Conservation (phyloP, 2,888 invertebrate genomes). For the Melieria omissa region DNA sequence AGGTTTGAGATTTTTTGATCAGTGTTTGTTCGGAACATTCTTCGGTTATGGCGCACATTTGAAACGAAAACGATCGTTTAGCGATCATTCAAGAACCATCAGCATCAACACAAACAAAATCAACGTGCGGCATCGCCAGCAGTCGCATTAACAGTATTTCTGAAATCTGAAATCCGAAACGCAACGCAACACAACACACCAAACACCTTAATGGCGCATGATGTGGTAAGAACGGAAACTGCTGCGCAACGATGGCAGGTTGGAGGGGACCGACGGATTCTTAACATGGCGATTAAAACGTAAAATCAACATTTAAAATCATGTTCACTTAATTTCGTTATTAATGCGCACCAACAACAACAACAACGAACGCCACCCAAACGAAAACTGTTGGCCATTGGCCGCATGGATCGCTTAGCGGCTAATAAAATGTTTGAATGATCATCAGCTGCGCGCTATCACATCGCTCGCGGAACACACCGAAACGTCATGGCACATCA, state of each 20-base stretch:
- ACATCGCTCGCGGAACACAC: constrained; percentile 54
- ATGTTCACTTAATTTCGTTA: constrained; percentile 47
- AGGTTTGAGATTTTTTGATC: no score
- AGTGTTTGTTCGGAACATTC: no score
- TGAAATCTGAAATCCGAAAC: constrained; percentile 3
- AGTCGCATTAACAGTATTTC: no score
- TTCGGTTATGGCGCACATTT: no score
- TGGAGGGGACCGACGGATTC: not conserved
- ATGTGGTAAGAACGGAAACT: not conserved
- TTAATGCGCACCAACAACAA: constrained; percentile 10
- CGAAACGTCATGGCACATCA: constrained; percentile 36
- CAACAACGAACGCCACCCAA: constrained; percentile 15
- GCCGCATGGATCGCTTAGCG: constrained; percentile 26
- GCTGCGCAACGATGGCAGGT: not conserved
- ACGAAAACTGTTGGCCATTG: no score
- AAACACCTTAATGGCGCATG: not conserved
- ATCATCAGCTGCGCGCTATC: constrained; percentile 50
- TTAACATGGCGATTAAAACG: constrained; percentile 57
- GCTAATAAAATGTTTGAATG: constrained; percentile 57
- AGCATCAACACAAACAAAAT: constrained; percentile 12
- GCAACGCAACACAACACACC: not conserved
- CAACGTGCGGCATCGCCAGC: not conserved
- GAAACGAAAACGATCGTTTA: constrained; percentile 15
- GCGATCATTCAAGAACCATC: constrained; percentile 19
- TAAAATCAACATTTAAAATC: constrained; percentile 60